Evolutionary conservation across 2,797 vertebrate species (phyloP).

Genomic region (Trichosurus vulpecula): DNA sequence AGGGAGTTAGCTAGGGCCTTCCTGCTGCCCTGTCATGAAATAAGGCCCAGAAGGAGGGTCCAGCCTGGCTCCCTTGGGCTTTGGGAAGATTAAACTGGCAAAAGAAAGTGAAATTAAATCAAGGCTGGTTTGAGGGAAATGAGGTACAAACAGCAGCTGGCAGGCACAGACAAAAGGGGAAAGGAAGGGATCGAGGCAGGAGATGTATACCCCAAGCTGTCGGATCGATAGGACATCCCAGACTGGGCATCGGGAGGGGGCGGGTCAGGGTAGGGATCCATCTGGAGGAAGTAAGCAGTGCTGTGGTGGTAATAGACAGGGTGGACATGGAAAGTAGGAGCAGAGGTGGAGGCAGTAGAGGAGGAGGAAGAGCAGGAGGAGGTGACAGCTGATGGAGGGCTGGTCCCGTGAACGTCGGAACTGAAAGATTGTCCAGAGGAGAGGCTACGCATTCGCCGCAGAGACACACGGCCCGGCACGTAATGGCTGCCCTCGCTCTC

Average conservation of each 20-base stretch:
- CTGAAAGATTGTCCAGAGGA: slow-evolving; percentile 89
- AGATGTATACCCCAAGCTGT: slow-evolving; percentile 91
- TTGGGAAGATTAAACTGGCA: neutral
- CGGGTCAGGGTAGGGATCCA: slow-evolving; percentile 93
- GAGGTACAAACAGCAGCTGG: slow-evolving; percentile 64
- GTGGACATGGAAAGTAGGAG: slow-evolving; percentile 84
- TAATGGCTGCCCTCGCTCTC: slow-evolving; percentile 87
- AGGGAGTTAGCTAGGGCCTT: slow-evolving; percentile 17
- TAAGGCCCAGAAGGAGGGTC: neutral
- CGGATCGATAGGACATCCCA: slow-evolving; percentile 83
- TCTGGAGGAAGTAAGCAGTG: slow-evolving; percentile 93
- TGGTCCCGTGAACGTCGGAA: slow-evolving; percentile 81
- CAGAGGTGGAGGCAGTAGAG: slow-evolving; percentile 77
- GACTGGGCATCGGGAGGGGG: slow-evolving; percentile 90
- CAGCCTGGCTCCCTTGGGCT: neutral
- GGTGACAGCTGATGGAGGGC: slow-evolving; percentile 81
- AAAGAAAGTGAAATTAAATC: slow-evolving; percentile 36
- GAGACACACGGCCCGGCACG: slow-evolving; percentile 86
- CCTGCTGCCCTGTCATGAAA: neutral
- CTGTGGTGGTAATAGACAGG: slow-evolving; percentile 91
- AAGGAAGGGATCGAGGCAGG: slow-evolving; percentile 46
- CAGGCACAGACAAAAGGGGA: slow-evolving; percentile 60
- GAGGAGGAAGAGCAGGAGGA: slow-evolving; percentile 85
- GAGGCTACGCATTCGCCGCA: slow-evolving; percentile 91
- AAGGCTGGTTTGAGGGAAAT: neutral